Conservation (phyloP, 1,140 invertebrate genomes). For the Drosophila serrata region DNA sequence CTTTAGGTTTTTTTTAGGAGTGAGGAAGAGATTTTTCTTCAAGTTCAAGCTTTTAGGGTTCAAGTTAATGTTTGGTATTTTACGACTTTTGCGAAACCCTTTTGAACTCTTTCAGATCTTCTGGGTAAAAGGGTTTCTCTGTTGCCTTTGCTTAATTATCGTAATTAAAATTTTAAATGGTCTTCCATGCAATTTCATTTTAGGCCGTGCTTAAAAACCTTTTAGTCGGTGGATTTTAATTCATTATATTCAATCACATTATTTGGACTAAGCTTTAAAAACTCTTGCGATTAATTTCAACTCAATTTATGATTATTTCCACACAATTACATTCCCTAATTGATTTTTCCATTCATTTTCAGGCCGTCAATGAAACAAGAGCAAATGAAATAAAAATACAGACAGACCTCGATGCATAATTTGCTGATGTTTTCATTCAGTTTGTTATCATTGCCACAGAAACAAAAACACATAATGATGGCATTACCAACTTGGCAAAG, state of each 20-base stretch:
- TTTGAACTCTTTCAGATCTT: constrained; percentile 19
- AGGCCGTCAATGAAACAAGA: constrained; percentile 45
- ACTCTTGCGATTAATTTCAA: constrained; percentile 54
- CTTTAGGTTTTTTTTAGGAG: neutral
- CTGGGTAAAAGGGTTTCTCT: constrained; percentile 44
- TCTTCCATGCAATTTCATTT: constrained; percentile 4
- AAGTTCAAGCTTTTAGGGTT: constrained; percentile 23
- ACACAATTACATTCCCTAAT: constrained; percentile 76
- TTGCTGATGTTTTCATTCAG: constrained; percentile 44
- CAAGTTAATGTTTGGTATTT: constrained; percentile 42
- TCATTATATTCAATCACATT: constrained; percentile 18
- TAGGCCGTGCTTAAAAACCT: constrained; percentile 14
- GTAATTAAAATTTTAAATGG: constrained; percentile 56
- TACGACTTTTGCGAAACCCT: constrained; percentile 22
- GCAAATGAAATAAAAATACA: constrained; percentile 25
- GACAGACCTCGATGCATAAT: constrained; percentile 32
- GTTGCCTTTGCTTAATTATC: constrained; percentile 36
- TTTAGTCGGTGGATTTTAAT: constrained; percentile 37
- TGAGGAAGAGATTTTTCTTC: neutral
- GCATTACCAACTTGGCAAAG: constrained; percentile 70
- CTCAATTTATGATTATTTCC: constrained; percentile 76
- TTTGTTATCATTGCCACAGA: constrained; percentile 42
- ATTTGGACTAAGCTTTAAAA: constrained; percentile 34
- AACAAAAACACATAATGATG: constrained; percentile 59
- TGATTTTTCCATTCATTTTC: constrained; percentile 66